phyloP scores from a whole-genome alignment of 2,113 vertebrate species.

The Monarcha castaneiventris region DNA sequence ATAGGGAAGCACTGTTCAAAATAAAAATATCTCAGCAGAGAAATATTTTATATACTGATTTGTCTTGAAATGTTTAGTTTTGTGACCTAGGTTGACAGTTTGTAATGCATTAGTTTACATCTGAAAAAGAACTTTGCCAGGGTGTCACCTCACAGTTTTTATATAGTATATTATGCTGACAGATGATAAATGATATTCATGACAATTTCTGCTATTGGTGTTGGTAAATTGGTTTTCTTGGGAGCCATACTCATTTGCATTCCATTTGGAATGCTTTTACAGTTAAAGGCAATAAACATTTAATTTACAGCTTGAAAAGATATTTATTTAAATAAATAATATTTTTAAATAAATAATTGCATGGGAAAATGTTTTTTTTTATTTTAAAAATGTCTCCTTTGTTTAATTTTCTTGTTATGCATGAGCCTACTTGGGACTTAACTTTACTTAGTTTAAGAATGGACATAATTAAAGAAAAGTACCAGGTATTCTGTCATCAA shows the following conservation, averaged over 20 bases:
- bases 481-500: background rate
- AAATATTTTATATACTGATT: background rate
- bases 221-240: constrained; percentile 28
- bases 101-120: constrained; percentile 38
- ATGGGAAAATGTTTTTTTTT: background rate
- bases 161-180: background rate
- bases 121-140: constrained; percentile 22
- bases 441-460: background rate
- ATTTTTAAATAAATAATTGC: background rate
- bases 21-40: background rate
- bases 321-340: background rate
- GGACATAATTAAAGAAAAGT: background rate
- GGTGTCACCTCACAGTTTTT: constrained; percentile 20
- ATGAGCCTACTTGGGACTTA: background rate
- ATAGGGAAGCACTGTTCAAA: background rate
- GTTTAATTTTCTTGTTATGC: background rate
- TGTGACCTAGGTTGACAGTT: background rate
- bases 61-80: background rate
- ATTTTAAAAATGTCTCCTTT: background rate
- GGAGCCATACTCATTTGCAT: background rate
- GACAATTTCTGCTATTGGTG: constrained; percentile 32
- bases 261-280: constrained; percentile 15
- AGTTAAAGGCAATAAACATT: constrained; percentile 3
- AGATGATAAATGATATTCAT: constrained; percentile 43
- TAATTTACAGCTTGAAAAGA: background rate